These are phyloP conservation scores for Entosphenus tridentatus DNA, from an alignment of 2,113 vertebrate species.

Conservation along the genomic window DNA sequence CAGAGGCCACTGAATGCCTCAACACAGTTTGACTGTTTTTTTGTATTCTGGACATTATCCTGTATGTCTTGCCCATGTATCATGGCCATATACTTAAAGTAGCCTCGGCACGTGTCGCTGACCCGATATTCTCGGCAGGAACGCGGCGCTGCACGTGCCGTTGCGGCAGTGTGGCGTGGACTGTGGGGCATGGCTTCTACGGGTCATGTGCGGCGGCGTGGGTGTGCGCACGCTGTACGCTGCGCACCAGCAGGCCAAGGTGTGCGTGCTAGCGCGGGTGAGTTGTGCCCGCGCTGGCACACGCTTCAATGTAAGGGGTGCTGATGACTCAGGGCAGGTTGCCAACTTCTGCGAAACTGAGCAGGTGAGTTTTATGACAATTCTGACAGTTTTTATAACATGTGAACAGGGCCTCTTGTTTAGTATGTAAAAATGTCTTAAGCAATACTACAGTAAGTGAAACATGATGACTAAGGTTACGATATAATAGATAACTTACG, in stretches of 20 bases:
- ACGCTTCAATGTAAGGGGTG: slow-evolving; percentile 80
- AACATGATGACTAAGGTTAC: no score
- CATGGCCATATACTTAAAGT: no score
- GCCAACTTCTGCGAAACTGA: slow-evolving; percentile 97
- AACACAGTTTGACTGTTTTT: neutral
- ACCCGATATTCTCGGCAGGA: slow-evolving; percentile 26
- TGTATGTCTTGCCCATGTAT: neutral
- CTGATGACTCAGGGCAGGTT: slow-evolving; percentile 82
- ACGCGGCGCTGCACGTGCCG: slow-evolving; percentile 78
- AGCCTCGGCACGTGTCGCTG: no score
- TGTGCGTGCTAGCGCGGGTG: slow-evolving; percentile 40
- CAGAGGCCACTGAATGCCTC: no score
- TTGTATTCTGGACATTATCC: neutral
- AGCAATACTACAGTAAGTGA: no score
- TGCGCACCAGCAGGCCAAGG: slow-evolving; percentile 89
- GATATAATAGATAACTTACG: no score
- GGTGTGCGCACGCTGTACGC: slow-evolving; percentile 92
- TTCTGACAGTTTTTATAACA: no score
- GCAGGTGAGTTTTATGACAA: slow-evolving; percentile 31
- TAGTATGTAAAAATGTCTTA: no score
- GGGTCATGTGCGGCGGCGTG: slow-evolving; percentile 88
- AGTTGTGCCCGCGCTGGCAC: slow-evolving; percentile 89
- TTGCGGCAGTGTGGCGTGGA: slow-evolving; percentile 89
- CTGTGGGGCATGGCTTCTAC: slow-evolving; percentile 77
- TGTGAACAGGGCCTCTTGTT: no score